Evolutionary conservation across 2,888 invertebrate species (phyloP).

Genomic region (Drosophila imparisetae): DNA sequence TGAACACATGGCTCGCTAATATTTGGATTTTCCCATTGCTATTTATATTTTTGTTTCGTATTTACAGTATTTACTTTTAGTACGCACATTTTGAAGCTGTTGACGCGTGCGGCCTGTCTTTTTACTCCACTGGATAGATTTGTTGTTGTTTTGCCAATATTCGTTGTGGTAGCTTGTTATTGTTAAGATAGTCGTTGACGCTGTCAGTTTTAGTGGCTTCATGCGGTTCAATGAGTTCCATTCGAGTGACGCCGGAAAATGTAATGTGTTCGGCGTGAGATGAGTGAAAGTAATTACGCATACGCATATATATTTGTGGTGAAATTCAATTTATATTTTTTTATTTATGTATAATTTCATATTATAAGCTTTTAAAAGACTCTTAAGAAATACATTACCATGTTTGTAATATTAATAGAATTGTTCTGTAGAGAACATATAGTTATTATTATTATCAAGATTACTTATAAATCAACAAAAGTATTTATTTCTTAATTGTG

Average conservation of each 20-base stretch:
- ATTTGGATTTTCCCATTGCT: constrained; percentile 23
- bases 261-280: constrained; percentile 30
- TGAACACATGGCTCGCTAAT: constrained; percentile 27
- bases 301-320: not conserved
- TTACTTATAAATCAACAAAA: no score
- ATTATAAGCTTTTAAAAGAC: not conserved
- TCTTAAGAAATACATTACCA: not conserved
- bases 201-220: constrained; percentile 67
- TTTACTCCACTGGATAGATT: constrained; percentile 18
- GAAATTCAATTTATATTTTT: not conserved
- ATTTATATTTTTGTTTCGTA: constrained; percentile 38
- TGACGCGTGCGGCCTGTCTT: constrained; percentile 57
- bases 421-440: not conserved
- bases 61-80: constrained; percentile 50
- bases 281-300: constrained; percentile 13
- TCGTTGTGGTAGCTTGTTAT: constrained; percentile 14
- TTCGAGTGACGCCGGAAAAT: constrained; percentile 40
- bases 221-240: constrained; percentile 67
- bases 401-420: not conserved
- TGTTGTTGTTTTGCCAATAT: constrained; percentile 19
- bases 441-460: no score
- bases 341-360: not conserved
- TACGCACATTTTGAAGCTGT: constrained; percentile 62
- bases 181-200: constrained; percentile 39
- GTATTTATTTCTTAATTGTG: not conserved